Conservation (phyloP, 23 tunicate genomes). For the Corella eumyota region DNA sequence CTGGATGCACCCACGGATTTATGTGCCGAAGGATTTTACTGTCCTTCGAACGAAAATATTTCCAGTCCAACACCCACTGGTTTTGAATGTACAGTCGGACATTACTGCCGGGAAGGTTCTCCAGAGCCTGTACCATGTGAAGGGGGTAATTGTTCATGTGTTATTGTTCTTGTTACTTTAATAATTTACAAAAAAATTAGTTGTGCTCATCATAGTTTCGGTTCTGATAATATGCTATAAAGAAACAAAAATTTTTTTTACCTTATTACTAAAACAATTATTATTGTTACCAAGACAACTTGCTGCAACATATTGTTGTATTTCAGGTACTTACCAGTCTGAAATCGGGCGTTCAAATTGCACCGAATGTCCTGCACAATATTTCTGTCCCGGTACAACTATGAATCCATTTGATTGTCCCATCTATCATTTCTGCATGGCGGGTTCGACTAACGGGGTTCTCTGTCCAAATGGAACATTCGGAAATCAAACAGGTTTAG, state of each 20-base stretch:
- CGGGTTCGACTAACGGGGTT: slow-evolving; percentile 12
- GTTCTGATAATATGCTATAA: neutral
- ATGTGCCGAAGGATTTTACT: slow-evolving; percentile 83
- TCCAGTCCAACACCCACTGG: slow-evolving; percentile 28
- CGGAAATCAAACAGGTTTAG: slow-evolving; percentile 46
- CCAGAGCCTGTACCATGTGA: slow-evolving; percentile 44
- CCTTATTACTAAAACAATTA: neutral
- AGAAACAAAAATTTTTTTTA: neutral
- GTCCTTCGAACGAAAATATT: slow-evolving; percentile 57
- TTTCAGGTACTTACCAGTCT: slow-evolving; percentile 64
- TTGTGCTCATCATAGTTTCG: neutral
- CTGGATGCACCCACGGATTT: slow-evolving; percentile 24
- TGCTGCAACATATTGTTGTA: no score
- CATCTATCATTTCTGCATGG: slow-evolving; percentile 38
- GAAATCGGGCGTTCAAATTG: slow-evolving; percentile 13
- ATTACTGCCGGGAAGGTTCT: slow-evolving; percentile 36
- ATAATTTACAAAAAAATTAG: neutral
- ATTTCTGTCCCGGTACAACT: slow-evolving; percentile 53
- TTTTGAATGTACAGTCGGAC: slow-evolving; percentile 79
- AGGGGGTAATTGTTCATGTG: slow-evolving; percentile 26
- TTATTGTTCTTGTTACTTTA: neutral
- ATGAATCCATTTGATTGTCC: slow-evolving; percentile 52
- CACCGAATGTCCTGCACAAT: slow-evolving; percentile 46
- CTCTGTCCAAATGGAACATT: slow-evolving; percentile 71
- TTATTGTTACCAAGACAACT: neutral